A percentile compares a stretch with the other conserved stretches of the same genome.
These are phyloP conservation scores for Cromileptes altivelis DNA, from an alignment of 2,113 vertebrate genomes.

Conservation along the genomic window DNA sequence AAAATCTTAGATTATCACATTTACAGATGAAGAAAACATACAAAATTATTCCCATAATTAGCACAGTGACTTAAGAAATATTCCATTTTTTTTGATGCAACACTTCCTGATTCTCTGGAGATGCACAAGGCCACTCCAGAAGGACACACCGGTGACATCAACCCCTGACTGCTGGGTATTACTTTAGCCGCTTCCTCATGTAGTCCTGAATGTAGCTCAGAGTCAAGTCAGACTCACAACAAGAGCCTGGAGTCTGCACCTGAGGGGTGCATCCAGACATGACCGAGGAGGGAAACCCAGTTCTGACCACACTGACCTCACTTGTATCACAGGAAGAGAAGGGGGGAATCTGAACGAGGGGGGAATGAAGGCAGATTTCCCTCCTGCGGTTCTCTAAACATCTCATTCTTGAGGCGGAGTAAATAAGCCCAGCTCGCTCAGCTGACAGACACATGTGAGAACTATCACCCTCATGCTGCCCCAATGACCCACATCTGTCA, in stretches of 20 bases:
- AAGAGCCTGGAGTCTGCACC: slow-evolving; percentile 45
- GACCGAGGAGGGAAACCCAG: not conserved
- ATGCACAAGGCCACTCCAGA: slow-evolving; percentile 7
- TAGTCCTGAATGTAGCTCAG: not conserved
- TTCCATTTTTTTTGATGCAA: slow-evolving; percentile 33
- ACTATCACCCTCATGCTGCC: slow-evolving; percentile 70
- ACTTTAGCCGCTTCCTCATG: slow-evolving; percentile 40
- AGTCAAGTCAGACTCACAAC: slow-evolving; percentile 38
- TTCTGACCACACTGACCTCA: slow-evolving; percentile 42
- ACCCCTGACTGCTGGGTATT: slow-evolving; percentile 13
- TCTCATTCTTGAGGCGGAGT: slow-evolving; percentile 52
- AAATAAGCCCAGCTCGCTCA: slow-evolving; percentile 58
- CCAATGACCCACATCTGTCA: slow-evolving; percentile 76
- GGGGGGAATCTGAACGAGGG: slow-evolving; percentile 5
- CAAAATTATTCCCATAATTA: not conserved
- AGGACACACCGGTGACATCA: not conserved
- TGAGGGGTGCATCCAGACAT: slow-evolving; percentile 37
- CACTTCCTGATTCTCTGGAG: slow-evolving; percentile 11
- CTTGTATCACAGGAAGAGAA: slow-evolving; percentile 30
- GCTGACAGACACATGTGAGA: slow-evolving; percentile 78
- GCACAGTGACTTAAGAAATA: slow-evolving; percentile 4
- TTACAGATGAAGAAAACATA: not conserved
- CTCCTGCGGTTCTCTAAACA: slow-evolving; percentile 47
- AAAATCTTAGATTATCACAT: not conserved
- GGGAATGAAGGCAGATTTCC: slow-evolving; percentile 46